These are phyloP conservation scores for Caerostris darwini DNA, from an alignment of 1,140 invertebrate genomes.

Conservation along the genomic window DNA sequence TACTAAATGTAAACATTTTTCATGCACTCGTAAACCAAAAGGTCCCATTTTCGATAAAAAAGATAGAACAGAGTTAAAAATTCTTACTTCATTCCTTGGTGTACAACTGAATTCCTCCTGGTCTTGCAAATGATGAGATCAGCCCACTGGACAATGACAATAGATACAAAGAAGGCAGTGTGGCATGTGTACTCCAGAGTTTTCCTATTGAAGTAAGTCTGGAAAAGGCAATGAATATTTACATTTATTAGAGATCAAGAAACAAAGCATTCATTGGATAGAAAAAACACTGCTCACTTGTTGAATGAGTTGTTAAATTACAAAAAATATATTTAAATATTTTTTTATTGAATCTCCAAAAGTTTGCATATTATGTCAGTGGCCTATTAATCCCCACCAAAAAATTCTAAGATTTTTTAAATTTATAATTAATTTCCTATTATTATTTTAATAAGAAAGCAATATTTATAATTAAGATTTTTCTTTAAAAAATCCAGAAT, in stretches of 20 bases:
- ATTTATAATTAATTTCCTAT: too few relatives aligned
- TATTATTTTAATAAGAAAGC: too few relatives aligned
- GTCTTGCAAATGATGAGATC: conserved; percentile 88
- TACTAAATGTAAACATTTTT: not conserved
- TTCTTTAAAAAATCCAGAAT: too few relatives aligned
- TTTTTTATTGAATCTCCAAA: not conserved
- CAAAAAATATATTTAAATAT: not conserved
- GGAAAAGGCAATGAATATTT: not conserved
- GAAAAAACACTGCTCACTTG: not conserved
- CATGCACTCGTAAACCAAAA: not conserved
- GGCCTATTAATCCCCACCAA: not conserved
- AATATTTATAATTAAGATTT: too few relatives aligned
- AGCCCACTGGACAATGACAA: conserved; percentile 88
- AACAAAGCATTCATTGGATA: not conserved
- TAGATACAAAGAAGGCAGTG: conserved; percentile 87
- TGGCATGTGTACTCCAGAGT: conserved; percentile 87
- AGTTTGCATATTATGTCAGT: too few relatives aligned
- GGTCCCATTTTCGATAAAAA: not conserved
- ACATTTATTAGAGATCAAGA: not conserved
- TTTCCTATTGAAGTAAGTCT: conserved; percentile 85
- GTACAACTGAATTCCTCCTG: conserved; percentile 85
- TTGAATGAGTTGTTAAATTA: not conserved
- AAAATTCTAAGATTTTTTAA: not conserved
- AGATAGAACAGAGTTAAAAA: not conserved
- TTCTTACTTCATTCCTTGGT: conserved; percentile 85